Evolutionary conservation across 2,797 vertebrate species (phyloP).

Genomic region (Phrynocephalus vlangalii): DNA sequence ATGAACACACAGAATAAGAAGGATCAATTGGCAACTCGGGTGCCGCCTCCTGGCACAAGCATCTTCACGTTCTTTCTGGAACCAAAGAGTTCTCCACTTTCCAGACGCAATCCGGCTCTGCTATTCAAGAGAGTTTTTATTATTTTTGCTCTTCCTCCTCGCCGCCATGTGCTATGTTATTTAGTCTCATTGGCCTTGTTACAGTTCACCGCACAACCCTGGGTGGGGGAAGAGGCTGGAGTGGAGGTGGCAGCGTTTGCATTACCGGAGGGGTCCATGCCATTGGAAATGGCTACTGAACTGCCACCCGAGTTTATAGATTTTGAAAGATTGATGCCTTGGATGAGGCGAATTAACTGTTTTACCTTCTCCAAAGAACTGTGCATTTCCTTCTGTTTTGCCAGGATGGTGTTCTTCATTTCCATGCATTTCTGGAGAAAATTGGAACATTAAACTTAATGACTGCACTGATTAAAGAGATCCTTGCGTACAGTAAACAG

Average conservation of each 20-base stretch:
- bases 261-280: conserved; percentile 82
- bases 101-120: conserved; percentile 83
- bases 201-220: conserved; percentile 90
- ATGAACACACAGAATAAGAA: conserved; percentile 92
- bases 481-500: background rate
- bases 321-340: conserved; percentile 94
- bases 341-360: conserved; percentile 96
- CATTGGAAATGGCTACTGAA: conserved; percentile 80
- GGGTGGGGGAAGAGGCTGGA: conserved; percentile 82
- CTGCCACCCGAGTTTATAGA: conserved; percentile 84
- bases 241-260: conserved; percentile 81
- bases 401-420: conserved; percentile 96
- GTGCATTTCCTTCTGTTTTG: conserved; percentile 98
- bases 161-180: conserved; percentile 81
- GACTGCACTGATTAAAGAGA: background rate
- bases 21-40: conserved; percentile 98
- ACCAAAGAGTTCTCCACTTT: conserved; percentile 83
- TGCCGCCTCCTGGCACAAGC: conserved; percentile 91
- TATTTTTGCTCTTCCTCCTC: conserved; percentile 82
- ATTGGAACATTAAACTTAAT: conserved; percentile 45
- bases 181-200: conserved; percentile 91
- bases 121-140: conserved; percentile 82
- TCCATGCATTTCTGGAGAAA: conserved; percentile 97
- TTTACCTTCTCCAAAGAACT: conserved; percentile 96
- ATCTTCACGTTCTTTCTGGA: conserved; percentile 85